Evolutionary conservation across 30 jellyfish, hydroid and myxozoan genomes (phyloP), one percentile per base, ranked within the genome.

Genomic region (Pelagia noctiluca): DNA sequence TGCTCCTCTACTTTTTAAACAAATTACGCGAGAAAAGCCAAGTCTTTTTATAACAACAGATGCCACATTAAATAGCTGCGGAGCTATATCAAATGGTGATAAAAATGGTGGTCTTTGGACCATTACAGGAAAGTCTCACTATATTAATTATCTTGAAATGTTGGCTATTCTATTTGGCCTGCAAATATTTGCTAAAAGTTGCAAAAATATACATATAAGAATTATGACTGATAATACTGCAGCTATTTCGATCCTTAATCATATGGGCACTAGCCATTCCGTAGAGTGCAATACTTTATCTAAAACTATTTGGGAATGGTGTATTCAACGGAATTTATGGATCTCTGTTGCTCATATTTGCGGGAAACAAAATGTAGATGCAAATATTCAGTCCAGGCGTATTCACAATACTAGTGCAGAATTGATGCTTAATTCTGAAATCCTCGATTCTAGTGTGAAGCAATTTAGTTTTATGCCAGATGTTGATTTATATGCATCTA

Each of bases 261-360:
- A n/a, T n/a, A 42, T 42, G 57, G 57, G 57, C 16, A 42, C 57
- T 42, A 42, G 57, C 57, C 57, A 42, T 42, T 42, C 57, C 57
- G 57, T 42, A 42, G 57, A 5, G 57, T 42, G 57, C 16, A 42
- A 42, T 42, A 42, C 57, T n/a, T n/a, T n/a, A n/a, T n/a, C n/a
- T n/a, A n/a, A n/a, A n/a, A n/a, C n/a, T n/a, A n/a, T n/a, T n/a
- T n/a, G n/a, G n/a, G n/a, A n/a, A n/a, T n/a, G n/a, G n/a, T n/a
- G n/a, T n/a, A n/a, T n/a, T n/a, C n/a, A 42, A 42, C 57, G 16
- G 57, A 42, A 42, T 42, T 42, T 42, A 42, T 42, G 57, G 57
- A 42, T 42, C 57, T 42, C 16, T 8, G 57, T 42, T 42, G 57
- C 57, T 42, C 57, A 42, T 42, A 42, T 42, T 42, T 16, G 12